Evolutionary conservation across 1,140 invertebrate genomes (phyloP).

Genomic region (Notospermus geniculatus): DNA sequence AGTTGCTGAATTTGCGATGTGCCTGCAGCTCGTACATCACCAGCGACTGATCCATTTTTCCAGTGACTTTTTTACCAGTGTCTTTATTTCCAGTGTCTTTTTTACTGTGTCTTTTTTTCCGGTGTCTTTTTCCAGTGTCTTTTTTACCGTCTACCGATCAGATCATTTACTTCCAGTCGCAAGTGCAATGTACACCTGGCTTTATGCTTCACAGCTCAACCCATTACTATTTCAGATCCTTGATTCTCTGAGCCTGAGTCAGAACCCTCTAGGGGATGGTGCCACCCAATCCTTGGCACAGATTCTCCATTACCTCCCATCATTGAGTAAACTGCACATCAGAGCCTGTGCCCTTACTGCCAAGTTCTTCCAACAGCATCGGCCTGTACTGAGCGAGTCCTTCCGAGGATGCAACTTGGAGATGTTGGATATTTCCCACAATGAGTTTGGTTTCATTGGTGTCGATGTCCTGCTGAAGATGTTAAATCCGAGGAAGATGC

Average conservation of each 20-base stretch:
- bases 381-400: constrained; percentile 23
- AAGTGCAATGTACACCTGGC: too few species aligned
- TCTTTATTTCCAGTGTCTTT: too few species aligned
- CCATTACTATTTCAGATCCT: constrained; percentile 37
- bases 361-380: constrained; percentile 32
- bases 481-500: constrained; percentile 19
- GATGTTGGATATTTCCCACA: constrained; percentile 29
- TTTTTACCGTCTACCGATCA: too few species aligned
- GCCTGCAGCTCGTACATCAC: too few species aligned
- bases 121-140: too few species aligned
- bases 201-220: too few species aligned
- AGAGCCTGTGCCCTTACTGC: constrained; percentile 31
- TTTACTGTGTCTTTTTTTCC: too few species aligned
- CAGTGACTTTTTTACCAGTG: too few species aligned
- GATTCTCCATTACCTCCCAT: constrained; percentile 27
- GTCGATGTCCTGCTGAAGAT: constrained; percentile 31
- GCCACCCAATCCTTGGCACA: constrained; percentile 21
- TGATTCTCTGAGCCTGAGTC: constrained; percentile 33
- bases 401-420: constrained; percentile 28
- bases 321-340: constrained; percentile 23
- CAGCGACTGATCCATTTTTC: too few species aligned
- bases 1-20: too few species aligned
- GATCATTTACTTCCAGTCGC: too few species aligned
- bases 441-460: constrained; percentile 31
- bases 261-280: constrained; percentile 39